phyloP scores from a whole-genome alignment of 2,888 invertebrate genomes.

The Scrobipalpa atriplicella region DNA sequence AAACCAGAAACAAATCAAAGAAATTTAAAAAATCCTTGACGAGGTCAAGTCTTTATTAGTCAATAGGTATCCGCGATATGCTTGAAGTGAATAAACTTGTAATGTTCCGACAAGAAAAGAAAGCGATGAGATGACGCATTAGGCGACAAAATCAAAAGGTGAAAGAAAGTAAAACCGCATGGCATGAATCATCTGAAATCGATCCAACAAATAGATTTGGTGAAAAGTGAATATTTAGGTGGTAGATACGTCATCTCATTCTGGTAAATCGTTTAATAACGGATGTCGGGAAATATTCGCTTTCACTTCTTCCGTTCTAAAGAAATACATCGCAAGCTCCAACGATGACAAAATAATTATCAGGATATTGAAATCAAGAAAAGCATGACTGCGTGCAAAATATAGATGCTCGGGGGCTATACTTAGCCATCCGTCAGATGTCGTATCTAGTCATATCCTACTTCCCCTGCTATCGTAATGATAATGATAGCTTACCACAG shows the following conservation, averaged over 20 bases:
- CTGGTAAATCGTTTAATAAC: background rate
- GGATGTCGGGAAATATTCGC: slow-evolving; percentile 11
- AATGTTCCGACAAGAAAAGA: slow-evolving; percentile 9
- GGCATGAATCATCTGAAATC: slow-evolving; percentile 15
- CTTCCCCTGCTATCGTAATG: slow-evolving; percentile 47
- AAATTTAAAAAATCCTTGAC: slow-evolving; percentile 1
- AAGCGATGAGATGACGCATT: slow-evolving; percentile 19
- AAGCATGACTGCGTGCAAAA: background rate
- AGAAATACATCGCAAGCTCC: background rate
- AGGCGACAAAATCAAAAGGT: slow-evolving; percentile 10
- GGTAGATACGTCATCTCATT: background rate
- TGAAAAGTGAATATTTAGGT: background rate
- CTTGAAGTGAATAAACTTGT: slow-evolving; percentile 18
- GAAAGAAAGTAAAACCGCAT: slow-evolving; percentile 17
- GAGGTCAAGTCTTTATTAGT: slow-evolving; percentile 5
- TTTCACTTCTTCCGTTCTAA: background rate
- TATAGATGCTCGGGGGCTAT: slow-evolving; percentile 6
- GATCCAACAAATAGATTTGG: background rate
- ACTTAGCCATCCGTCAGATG: slow-evolving; percentile 31
- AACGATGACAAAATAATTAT: background rate
- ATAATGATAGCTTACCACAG: slow-evolving; percentile 61
- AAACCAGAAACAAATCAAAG: background rate
- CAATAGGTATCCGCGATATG: slow-evolving; percentile 12
- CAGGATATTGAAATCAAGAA: slow-evolving; percentile 8
- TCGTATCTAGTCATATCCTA: slow-evolving; percentile 55